Conservation (phyloP, 1,140 invertebrate genomes). For the Drosophila sechellia region DNA sequence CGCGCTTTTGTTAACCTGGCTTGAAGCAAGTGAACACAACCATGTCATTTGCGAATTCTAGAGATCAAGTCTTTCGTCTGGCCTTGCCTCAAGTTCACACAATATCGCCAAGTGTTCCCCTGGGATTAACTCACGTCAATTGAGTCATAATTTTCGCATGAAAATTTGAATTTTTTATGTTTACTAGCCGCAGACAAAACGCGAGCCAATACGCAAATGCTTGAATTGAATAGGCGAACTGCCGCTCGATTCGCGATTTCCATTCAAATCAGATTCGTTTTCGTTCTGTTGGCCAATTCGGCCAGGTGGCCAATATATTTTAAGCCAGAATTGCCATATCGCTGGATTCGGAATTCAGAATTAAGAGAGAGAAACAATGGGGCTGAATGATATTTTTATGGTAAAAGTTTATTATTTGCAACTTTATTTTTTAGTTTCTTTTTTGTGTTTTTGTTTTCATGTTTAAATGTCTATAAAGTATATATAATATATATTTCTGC, state of each 20-base stretch:
- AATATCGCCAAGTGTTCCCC: background rate
- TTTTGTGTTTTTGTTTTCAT: conserved; percentile 74
- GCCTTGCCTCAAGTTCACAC: conserved; percentile 20
- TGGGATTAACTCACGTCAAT: background rate
- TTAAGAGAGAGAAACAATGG: background rate
- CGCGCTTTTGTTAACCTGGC: conserved; percentile 15
- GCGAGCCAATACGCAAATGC: conserved; percentile 1
- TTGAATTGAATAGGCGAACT: conserved; percentile 2
- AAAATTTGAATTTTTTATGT: background rate
- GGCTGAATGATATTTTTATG: conserved; percentile 64
- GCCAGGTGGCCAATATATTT: conserved; percentile 12
- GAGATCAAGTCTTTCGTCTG: conserved; percentile 4
- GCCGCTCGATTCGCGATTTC: background rate
- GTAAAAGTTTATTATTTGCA: conserved; percentile 84
- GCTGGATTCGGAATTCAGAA: background rate
- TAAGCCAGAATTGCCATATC: conserved; percentile 7
- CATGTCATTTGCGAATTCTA: conserved; percentile 32
- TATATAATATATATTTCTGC: conserved; percentile 84
- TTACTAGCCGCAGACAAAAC: background rate
- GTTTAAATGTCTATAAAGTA: conserved; percentile 84
- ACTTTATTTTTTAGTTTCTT: conserved; percentile 83
- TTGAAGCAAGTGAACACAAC: conserved; percentile 5
- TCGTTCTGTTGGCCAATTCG: conserved; percentile 1
- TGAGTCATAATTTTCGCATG: background rate
- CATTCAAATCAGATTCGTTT: conserved; percentile 5